A percentile compares a stretch with the other conserved stretches of the same genome.
phyloP scores from a whole-genome alignment of 2,113 vertebrate species.

The Neofelis nebulosa region DNA sequence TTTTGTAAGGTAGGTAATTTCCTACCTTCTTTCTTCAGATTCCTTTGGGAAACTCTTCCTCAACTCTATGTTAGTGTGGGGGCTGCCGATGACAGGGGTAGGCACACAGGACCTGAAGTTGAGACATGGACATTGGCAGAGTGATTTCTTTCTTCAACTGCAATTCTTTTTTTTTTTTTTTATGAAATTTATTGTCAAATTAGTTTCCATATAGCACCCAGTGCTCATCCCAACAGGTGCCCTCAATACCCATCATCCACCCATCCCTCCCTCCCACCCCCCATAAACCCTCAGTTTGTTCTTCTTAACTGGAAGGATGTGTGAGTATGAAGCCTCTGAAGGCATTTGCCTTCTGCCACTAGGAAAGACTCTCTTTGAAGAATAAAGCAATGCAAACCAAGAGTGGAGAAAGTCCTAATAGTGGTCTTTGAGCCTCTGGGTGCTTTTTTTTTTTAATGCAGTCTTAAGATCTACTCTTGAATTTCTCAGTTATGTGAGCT shows the following conservation, averaged over 20 bases:
- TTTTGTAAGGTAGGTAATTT: not conserved
- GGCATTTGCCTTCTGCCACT: not conserved
- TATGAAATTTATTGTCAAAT: no score
- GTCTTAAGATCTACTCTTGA: not conserved
- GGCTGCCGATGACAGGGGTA: not conserved
- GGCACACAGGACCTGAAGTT: not conserved
- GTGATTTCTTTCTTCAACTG: not conserved
- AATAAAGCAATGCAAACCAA: slow-evolving; percentile 2
- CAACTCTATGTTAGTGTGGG: not conserved
- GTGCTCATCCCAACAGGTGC: no score
- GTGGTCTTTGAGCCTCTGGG: not conserved
- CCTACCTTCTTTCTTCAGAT: not conserved
- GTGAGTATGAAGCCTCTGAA: not conserved
- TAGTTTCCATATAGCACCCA: no score
- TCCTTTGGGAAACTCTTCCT: not conserved
- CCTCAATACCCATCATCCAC: no score
- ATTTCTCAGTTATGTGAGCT: not conserved
- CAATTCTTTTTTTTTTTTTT: not conserved
- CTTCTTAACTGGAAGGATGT: not conserved
- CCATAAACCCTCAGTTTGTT: no score
- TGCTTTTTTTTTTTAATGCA: not conserved
- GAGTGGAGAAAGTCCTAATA: not conserved
- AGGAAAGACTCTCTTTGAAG: not conserved
- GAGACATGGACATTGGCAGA: not conserved
- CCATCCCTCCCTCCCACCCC: no score